Conservation (phyloP, 2,797 vertebrate genomes). For the Macropodus opercularis region DNA sequence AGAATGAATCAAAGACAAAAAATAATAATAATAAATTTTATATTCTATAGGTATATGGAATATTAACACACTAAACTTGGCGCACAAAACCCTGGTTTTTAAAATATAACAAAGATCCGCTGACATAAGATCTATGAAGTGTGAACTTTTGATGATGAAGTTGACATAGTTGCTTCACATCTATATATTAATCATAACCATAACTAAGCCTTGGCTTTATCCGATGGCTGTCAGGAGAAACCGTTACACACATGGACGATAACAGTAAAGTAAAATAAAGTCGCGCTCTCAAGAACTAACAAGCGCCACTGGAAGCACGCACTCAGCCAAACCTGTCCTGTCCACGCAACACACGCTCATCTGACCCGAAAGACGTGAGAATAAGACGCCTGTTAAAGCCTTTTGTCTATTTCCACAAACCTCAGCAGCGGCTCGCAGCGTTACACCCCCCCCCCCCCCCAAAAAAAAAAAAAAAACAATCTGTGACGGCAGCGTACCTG, state of each 20-base stretch:
- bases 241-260: not conserved
- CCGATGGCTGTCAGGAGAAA: not conserved
- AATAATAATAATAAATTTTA: not conserved
- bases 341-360: slow-evolving; percentile 17
- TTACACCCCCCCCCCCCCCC: too few relatives aligned
- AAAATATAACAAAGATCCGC: too few relatives aligned
- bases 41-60: not conserved
- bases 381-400: slow-evolving; percentile 37
- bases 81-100: not conserved
- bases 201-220: too few relatives aligned
- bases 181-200: not conserved
- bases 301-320: slow-evolving; percentile 11
- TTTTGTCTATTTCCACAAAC: slow-evolving; percentile 52
- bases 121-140: not conserved
- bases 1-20: not conserved
- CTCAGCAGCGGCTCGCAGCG: slow-evolving; percentile 51
- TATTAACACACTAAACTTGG: not conserved
- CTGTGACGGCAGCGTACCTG: slow-evolving; percentile 57
- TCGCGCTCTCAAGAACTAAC: not conserved
- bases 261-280: not conserved
- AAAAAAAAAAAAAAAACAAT: too few relatives aligned
- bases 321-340: slow-evolving; percentile 7
- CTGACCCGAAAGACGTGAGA: slow-evolving; percentile 11
- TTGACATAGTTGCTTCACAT: not conserved
- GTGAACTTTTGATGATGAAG: slow-evolving; percentile 27